Evolutionary conservation across 2,113 vertebrate species (phyloP), one percentile per base, ranked within the genome.

Genomic region (Ranitomeya variabilis): DNA sequence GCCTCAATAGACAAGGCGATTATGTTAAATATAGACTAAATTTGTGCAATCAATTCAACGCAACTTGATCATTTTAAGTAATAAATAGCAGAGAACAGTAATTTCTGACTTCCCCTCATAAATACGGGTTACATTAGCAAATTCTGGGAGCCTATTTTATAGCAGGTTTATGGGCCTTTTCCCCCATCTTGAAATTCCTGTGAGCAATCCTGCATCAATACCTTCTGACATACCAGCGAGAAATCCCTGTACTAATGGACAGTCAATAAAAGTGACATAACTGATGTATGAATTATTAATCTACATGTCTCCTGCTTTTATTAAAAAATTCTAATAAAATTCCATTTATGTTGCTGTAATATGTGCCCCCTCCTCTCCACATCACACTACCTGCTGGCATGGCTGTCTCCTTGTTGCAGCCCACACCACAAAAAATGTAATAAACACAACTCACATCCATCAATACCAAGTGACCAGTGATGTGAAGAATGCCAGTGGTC

Each of bases 61-160:
- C 51, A 74, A 74, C 37, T 1, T 45, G 31, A 74, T 74, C 45
- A 74, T 45, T 45, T 18, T 18, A 74, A 74, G 71, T 10, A 45
- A 16, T 45, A 7, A 74, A 74, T 19, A 45, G 71, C 37, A 19
- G 37, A 2, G 37, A 74, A 74, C 71, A 16, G 14, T 73, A 2
- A 73, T 37, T 73, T 31, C 69, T 73, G 69, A 73, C 69, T 73
- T 73, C 26, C 69, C 69, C 21, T 18, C 71, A 74, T 74, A 74
- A 37, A 51, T 74, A 74, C 71, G 15, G 71, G 15, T 18, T 10
- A 74, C 18, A 74, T 18, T 19, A 37, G 37, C 37, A 73, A 31
- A 31, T 73, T 73, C 14, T 23, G 31, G 2, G 26, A 6, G 16
- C 51, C 37, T 74, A 74, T 74, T 45, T 74, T 74, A 23, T 19